phyloP scores from a whole-genome alignment of 2,113 vertebrate genomes.

The Numenius arquata region DNA sequence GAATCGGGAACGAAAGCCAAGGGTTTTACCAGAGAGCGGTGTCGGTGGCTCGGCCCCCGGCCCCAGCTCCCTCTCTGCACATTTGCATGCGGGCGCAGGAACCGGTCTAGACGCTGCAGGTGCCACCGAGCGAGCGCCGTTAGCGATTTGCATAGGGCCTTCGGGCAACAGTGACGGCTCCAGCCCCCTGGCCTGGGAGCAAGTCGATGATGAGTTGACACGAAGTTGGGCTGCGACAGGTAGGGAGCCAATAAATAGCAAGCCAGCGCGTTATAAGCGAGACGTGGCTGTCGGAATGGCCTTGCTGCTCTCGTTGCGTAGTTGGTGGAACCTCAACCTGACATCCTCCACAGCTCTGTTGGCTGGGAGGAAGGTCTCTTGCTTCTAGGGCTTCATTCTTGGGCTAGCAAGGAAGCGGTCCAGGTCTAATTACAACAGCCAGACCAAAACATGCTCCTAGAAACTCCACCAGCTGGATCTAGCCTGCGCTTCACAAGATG shows the following conservation, averaged over 20 bases:
- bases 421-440: not conserved
- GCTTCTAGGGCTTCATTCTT: not conserved
- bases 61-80: not conserved
- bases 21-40: not conserved
- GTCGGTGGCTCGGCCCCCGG: rapidly evolving
- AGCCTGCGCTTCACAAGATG: not conserved
- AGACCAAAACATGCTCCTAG: not conserved
- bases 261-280: rapidly evolving
- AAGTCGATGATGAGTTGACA: rapidly evolving
- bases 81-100: slow-evolving; percentile 7
- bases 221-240: rapidly evolving
- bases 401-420: rapidly evolving
- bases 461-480: not conserved
- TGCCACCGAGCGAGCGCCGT: not conserved
- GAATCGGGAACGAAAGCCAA: not conserved
- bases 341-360: rapidly evolving
- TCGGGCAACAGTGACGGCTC: rapidly evolving
- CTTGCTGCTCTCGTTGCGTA: rapidly evolving
- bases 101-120: slow-evolving; percentile 42
- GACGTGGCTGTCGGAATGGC: rapidly evolving
- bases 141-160: not conserved
- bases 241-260: not conserved
- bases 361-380: not conserved
- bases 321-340: rapidly evolving
- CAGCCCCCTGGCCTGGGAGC: rapidly evolving